A percentile compares a stretch with the other conserved stretches of the same genome.
Evolutionary conservation across 1,140 invertebrate species (phyloP).

Genomic region (Zaprionus nigranus): DNA sequence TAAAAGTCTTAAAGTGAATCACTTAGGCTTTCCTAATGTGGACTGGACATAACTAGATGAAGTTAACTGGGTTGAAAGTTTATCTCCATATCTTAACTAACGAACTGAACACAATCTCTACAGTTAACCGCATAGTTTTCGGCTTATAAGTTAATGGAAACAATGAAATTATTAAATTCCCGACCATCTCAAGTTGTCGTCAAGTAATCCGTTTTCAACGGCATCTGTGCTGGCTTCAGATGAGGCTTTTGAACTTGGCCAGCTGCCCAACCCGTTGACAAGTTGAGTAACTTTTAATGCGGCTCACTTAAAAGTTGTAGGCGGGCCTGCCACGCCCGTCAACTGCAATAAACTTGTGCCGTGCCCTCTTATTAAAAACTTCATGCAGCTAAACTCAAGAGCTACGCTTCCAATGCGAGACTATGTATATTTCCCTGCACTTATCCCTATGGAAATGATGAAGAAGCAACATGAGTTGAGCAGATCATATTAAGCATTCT

Average conservation of each 20-base stretch:
- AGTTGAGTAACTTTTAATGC: constrained; percentile 80
- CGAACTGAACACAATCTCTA: no score
- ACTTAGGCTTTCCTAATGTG: no score
- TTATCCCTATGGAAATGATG: not conserved
- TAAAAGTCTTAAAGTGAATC: no score
- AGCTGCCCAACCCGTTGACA: constrained; percentile 65
- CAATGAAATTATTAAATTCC: constrained; percentile 56
- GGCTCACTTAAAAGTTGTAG: constrained; percentile 73
- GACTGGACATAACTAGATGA: no score
- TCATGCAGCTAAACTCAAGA: constrained; percentile 47
- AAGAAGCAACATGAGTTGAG: not conserved
- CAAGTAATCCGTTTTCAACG: not conserved
- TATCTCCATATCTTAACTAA: no score
- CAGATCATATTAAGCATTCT: not conserved
- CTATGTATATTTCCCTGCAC: not conserved
- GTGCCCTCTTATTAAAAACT: constrained; percentile 48
- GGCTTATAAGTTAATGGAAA: not conserved
- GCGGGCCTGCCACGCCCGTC: constrained; percentile 20
- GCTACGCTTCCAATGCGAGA: not conserved
- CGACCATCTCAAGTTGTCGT: not conserved
- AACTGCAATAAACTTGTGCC: constrained; percentile 19
- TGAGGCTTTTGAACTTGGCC: constrained; percentile 9
- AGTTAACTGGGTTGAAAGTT: no score
- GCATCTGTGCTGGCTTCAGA: not conserved
- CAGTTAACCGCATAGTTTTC: not conserved